These are phyloP conservation scores for Mastigias papua DNA, from an alignment of 30 jellyfish, hydroid and myxozoan species.

Conservation along the genomic window DNA sequence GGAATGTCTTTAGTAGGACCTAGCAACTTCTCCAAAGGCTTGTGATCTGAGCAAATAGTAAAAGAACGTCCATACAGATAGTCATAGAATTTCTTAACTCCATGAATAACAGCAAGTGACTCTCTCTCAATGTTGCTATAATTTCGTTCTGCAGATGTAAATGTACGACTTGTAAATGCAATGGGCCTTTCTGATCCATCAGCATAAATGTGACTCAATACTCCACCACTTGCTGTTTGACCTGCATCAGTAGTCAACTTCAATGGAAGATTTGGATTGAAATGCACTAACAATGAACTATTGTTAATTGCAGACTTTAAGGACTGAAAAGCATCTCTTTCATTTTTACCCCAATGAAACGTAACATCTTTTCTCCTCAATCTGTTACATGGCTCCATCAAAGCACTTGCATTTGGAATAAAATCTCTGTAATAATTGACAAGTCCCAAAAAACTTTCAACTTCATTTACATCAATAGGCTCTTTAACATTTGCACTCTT, in stretches of 20 bases:
- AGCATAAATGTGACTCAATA: neutral
- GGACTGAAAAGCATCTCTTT: neutral
- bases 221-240: neutral
- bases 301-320: neutral
- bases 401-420: neutral
- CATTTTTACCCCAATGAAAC: neutral
- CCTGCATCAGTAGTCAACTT: neutral
- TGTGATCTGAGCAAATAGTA: neutral
- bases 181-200: neutral
- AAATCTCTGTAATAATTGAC: neutral
- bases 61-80: neutral
- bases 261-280: neutral
- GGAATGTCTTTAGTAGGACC: neutral
- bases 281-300: neutral
- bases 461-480: neutral
- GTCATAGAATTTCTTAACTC: neutral
- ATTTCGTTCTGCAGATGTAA: neutral
- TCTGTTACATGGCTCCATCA: neutral
- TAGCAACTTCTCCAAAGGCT: neutral
- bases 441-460: neutral
- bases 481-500: neutral
- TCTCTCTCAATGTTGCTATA: neutral
- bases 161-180: neutral
- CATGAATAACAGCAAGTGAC: neutral
- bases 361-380: neutral